Evolutionary conservation across 2,113 vertebrate genomes (phyloP), one percentile per base, ranked within the genome.

Genomic region (Taxidea taxus): DNA sequence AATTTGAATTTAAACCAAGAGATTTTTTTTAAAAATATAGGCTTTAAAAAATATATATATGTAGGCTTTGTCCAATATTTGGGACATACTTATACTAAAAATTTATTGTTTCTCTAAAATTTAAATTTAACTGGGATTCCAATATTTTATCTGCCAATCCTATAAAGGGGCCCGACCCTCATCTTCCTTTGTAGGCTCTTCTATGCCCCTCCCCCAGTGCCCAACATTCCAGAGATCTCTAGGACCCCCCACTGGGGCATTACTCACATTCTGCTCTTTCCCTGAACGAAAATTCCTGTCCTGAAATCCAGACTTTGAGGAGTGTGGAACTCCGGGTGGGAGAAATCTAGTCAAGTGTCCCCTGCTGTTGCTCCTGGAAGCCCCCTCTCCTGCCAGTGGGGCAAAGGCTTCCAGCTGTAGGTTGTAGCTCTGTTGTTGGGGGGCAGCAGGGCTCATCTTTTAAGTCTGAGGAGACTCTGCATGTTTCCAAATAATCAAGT

Each of bases 1-100:
- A 64, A 66, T 77, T 18, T 90, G 12, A 77, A 68, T 93, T 60
- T 93, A 81, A n/a, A 97, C 47, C 29, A 96, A 58, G n/a, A 78
- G 39, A n/a, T 23, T 84, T 90, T 85, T 11, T 25, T 3, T 47
- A 47, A 47, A 47, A n/a, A n/a, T n/a, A n/a, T n/a, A n/a, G n/a
- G n/a, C n/a, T n/a, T 18, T 18, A 2, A 62, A 87, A 87, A 37
- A 4, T 60, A 25, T 20, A n/a, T n/a, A n/a, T n/a, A n/a, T n/a
- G n/a, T n/a, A 81, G 68, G 4, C 68, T 31, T 16, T 80, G 16
- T 74, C 31, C 20, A 78, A 88, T 94, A 90, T 74, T 83, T 87
- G n/a, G 12, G 42, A 44, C 34, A 85, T 29, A 75, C 34, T 37
- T 82, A 78, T 0, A 72, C 16, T 51, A 87, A 92, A 82, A 74